Evolutionary conservation across 1,140 invertebrate species (phyloP), one percentile per base, ranked within the genome.

Genomic region (Galleria mellonella): DNA sequence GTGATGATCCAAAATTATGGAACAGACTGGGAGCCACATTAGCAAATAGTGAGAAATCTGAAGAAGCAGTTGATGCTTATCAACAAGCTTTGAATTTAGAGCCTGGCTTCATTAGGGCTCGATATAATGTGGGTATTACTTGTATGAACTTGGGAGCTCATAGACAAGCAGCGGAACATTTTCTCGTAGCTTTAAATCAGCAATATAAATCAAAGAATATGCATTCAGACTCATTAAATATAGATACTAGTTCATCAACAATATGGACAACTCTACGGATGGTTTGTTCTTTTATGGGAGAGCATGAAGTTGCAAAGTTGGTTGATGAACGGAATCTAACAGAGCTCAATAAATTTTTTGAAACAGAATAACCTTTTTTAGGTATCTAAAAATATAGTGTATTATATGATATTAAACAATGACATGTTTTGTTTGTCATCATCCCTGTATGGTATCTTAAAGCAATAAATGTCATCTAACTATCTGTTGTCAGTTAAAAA

Each of bases 101-200:
- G 40, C 98, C 98, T 2, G 97, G 98, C 9, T 99, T 98, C 77
- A 98, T 99, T 51, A 89, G 98, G 40, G 97, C 97, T 11, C 90
- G 98, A 55, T 99, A 98, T 70, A 99, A 99, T 88, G 92, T 99
- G 41, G 98, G 97, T 6, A 98, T 99, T 37, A 96, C 96, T 43
- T 99, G 98, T 75, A 95, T 99, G 72, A 98, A 99, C 87, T 89
- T 99, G n/a, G 92, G 93, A 62, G 95, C 95, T 14, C 94, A 98
- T 68, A 96, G 91, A 67, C 94, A 99, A 89, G 97, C 98, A 7
- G 95, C 94, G 28, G 97, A 98, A 84, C 98, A 99, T 86, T 94
- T 99, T 57, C 71, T 99, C 13, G 92, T 92, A 9, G 97, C 97
- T 0, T 87, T 99, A 6, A 97, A 97, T 87, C 93, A 97, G 79